Evolutionary conservation across 2,888 invertebrate species (phyloP), one percentile per base, ranked within the genome.

Genomic region (Drosophila barbarae): DNA sequence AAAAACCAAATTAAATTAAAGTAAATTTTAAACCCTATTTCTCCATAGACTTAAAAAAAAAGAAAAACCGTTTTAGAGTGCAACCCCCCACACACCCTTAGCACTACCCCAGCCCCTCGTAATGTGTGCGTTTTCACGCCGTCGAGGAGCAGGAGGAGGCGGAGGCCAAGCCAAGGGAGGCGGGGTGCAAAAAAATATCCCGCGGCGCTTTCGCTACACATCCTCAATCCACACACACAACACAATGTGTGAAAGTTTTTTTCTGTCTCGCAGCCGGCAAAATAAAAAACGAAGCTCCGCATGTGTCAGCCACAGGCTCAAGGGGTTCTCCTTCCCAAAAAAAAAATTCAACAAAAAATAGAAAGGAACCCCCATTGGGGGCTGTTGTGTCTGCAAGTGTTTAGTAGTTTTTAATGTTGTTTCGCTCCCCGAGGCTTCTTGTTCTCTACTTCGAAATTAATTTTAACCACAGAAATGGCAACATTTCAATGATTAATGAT

Each of bases 161-260:
- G 50, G 53, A 51, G 64, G 60, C 46, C 53, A 44, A 68, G 47
- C 56, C 42, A 50, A 50, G 23, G 23, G 44, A 53, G 61, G 47
- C 65, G 59, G 66, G 53, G 55, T 55, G 53, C 63, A 72, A 70
- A 67, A 69, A 80, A 76, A 83, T 84, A 84, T 76, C 85, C 85
- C 76, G 87, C 76, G 71, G 84, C 71, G 83, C 72, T 76, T 73
- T 79, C 73, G 76, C 76, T 78, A 78, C 78, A 76, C 80, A 77
- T 84, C 72, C 75, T 71, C 55, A 69, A 77, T 84, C 71, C 75
- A 69, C 55, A 69, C 54, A 69, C 54, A 69, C 72, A 73, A 86
- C 77, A 83, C 77, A 83, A 85, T 87, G 87, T 86, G 87, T 87
- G 86, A 87, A 87, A 86, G 86, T 85, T 83, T 78, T 72, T 79